Conservation (phyloP, 2,113 vertebrate genomes). For the Ginglymostoma cirratum region DNA sequence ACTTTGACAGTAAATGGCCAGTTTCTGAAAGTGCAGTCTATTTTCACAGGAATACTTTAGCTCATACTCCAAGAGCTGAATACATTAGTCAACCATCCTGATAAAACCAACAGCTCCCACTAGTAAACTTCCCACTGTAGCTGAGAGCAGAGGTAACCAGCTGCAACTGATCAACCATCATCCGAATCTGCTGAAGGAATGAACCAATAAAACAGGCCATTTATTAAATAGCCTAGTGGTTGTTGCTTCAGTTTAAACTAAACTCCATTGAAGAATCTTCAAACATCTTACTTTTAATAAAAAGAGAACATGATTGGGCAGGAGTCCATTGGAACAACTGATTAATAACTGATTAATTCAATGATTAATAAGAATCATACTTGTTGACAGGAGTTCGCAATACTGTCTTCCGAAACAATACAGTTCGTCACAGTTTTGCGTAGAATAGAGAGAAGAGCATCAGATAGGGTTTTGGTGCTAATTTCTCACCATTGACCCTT, state of each 20-base stretch:
- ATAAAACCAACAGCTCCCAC: background rate
- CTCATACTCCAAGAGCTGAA: conserved; percentile 45
- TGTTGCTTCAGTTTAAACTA: background rate
- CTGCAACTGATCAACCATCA: background rate
- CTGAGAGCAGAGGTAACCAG: background rate
- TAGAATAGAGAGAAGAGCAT: background rate
- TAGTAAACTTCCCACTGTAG: background rate
- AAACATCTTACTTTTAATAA: background rate
- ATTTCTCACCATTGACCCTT: no score
- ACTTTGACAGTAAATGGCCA: conserved; percentile 71
- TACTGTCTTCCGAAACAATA: background rate
- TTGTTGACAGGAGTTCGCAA: background rate
- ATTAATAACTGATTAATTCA: no score
- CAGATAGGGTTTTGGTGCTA: background rate
- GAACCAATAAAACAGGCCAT: background rate
- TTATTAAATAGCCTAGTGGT: background rate
- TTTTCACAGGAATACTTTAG: conserved; percentile 63
- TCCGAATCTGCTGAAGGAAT: background rate
- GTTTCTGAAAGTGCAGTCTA: conserved; percentile 57
- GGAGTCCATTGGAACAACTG: background rate
- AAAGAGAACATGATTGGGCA: background rate
- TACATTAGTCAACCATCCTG: background rate
- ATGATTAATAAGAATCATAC: background rate
- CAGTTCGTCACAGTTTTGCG: no score
- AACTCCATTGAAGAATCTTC: background rate